Conservation (phyloP, 2,797 vertebrate species). For the Etheostoma perlongum region DNA sequence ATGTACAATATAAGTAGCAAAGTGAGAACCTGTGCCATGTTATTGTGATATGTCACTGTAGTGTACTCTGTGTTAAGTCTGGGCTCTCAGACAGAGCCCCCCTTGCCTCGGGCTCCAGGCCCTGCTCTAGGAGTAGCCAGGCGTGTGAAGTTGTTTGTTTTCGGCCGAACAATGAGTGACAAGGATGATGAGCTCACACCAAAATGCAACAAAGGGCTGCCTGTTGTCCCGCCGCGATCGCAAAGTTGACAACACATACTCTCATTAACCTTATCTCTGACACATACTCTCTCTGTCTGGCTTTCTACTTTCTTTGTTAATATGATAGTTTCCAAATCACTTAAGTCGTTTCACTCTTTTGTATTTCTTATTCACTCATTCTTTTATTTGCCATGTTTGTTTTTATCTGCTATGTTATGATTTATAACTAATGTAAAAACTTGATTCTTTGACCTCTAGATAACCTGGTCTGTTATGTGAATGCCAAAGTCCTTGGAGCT, state of each 20-base stretch:
- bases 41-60: background rate
- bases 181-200: conserved; percentile 80
- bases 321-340: background rate
- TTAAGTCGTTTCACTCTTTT: background rate
- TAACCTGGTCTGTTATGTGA: background rate
- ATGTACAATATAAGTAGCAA: background rate
- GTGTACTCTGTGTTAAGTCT: conserved; percentile 19
- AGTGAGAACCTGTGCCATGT: background rate
- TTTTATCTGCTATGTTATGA: background rate
- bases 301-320: conserved; percentile 5
- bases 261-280: conserved; percentile 50
- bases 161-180: conserved; percentile 78
- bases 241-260: conserved; percentile 52
- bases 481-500: background rate
- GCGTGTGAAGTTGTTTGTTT: conserved; percentile 75
- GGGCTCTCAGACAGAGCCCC: conserved; percentile 45
- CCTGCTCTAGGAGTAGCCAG: conserved; percentile 49
- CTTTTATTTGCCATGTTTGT: background rate
- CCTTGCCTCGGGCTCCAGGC: conserved; percentile 34
- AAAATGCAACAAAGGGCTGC: conserved; percentile 68
- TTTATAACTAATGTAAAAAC: background rate
- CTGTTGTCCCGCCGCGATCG: conserved; percentile 56
- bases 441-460: background rate
- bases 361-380: background rate
- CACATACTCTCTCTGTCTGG: background rate